Evolutionary conservation across 2,113 vertebrate species (phyloP), one percentile per base, ranked within the genome.

Genomic region (Hylia prasina): DNA sequence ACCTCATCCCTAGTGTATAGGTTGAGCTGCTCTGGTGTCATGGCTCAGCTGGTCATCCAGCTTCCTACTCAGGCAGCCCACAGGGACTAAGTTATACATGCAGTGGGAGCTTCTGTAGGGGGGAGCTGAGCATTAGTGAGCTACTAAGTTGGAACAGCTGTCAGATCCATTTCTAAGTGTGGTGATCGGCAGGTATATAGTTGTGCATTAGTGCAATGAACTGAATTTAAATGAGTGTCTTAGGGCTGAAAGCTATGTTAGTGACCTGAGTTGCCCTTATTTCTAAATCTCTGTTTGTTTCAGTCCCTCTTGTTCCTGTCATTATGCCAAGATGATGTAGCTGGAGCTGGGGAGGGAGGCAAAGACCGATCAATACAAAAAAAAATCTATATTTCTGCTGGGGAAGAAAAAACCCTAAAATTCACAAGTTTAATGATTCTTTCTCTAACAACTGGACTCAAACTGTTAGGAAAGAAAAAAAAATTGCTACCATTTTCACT

Each of bases 1-100:
- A 39, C 39, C 44, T 86, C 54, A 10, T 58, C 33, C 39, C 42
- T 44, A n/a, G n/a, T 44, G 86, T 63, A 31, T 28, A 42, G 30
- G 24, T 53, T 89, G 83, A 95, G 61, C 40, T 45, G 58, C 79
- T 88, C 35, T 80, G 45, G 75, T 82, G 85, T 56, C 2, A 2
- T 24, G 87, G 79, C 94, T 93, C 90, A 95, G 79, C 88, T 96
- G 94, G 68, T 88, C 82, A 86, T 53, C 80, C 37, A 40, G 54
- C 44, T 86, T 63, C 69, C 75, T 31, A 21, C 27, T 64, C 54
- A 73, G 63, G 37, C 58, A 94, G 63, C 63, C 87, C 75, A 58
- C 16, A 39, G 87, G 83, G 91, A 82, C 23, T 39, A 42, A 61
- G 51, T 89, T 88, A 40, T 11, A 33, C 9, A 15, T 75, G 51